A percentile compares a stretch with the other conserved stretches of the same genome.
Evolutionary conservation across 1,140 invertebrate genomes (phyloP).

Genomic region (Caerostris darwini): DNA sequence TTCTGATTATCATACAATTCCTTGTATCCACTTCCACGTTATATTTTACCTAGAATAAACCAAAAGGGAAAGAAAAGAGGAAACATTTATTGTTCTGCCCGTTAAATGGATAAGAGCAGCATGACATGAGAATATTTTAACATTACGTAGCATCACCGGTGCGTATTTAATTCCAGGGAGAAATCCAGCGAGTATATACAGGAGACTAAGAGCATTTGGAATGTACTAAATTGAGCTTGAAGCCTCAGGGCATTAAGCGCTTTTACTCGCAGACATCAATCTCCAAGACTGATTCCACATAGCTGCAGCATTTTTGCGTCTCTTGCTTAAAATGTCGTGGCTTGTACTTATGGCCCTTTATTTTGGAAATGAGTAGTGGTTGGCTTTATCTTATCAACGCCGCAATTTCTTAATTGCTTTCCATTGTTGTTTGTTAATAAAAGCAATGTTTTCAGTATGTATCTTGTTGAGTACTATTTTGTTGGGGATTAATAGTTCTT

Average conservation of each 20-base stretch:
- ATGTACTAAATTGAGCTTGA: constrained; percentile 70
- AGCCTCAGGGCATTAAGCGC: constrained; percentile 59
- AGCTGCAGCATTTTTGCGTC: constrained; percentile 11
- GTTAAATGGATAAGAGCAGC: constrained; percentile 35
- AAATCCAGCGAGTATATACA: constrained; percentile 13
- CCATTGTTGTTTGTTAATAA: too few species aligned
- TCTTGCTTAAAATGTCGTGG: not conserved
- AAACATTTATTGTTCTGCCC: not conserved
- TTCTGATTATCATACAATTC: too few species aligned
- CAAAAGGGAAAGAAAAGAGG: not conserved
- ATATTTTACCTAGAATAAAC: too few species aligned
- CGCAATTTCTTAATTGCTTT: too few species aligned
- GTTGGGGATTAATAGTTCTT: too few species aligned
- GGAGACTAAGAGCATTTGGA: not conserved
- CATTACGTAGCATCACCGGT: not conserved
- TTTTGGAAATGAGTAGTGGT: not conserved
- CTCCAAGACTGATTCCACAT: not conserved
- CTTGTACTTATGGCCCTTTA: not conserved
- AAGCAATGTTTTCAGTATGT: too few species aligned
- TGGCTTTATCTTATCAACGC: not conserved
- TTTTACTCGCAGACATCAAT: constrained; percentile 64
- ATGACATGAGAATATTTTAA: constrained; percentile 38
- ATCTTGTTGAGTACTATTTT: too few species aligned
- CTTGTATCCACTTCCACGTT: too few species aligned
- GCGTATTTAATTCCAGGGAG: constrained; percentile 39